Percentiles rank a stretch among this genome's conserved stretches.
phyloP scores from a whole-genome alignment of 2,113 vertebrate species.

The Paraplagusia blochii region DNA sequence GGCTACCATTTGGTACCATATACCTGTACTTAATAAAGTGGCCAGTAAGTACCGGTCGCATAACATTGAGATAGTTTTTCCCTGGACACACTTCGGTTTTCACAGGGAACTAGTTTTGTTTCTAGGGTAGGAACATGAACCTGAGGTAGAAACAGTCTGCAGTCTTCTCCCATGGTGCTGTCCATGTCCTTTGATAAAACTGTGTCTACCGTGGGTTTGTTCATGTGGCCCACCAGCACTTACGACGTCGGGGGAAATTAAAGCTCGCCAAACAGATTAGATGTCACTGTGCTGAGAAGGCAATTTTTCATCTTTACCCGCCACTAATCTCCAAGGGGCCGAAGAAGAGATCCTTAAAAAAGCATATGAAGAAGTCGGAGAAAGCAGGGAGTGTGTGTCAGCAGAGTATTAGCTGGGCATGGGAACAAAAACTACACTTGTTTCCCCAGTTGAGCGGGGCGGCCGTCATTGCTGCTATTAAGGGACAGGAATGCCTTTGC shows the following conservation, averaged over 20 bases:
- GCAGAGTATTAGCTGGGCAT: conserved; percentile 55
- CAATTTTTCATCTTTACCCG: conserved; percentile 78
- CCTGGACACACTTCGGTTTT: neutral
- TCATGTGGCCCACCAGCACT: conserved; percentile 62
- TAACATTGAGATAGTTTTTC: neutral
- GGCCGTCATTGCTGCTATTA: conserved; percentile 44
- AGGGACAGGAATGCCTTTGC: conserved; percentile 10
- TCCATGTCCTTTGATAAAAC: conserved; percentile 52
- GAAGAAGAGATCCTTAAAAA: conserved; percentile 59
- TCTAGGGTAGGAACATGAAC: conserved; percentile 16
- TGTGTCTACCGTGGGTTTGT: conserved; percentile 35
- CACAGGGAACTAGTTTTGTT: conserved; percentile 1
- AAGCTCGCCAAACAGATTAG: conserved; percentile 79
- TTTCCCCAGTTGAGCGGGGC: conserved; percentile 35
- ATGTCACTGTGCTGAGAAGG: conserved; percentile 74
- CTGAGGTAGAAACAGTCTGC: conserved; percentile 12
- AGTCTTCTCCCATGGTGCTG: conserved; percentile 20
- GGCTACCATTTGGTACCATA: too few relatives aligned
- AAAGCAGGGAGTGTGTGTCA: conserved; percentile 53
- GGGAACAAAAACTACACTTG: conserved; percentile 51
- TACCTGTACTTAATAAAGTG: neutral
- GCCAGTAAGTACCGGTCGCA: neutral
- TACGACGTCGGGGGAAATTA: conserved; percentile 77
- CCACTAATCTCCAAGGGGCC: conserved; percentile 66
- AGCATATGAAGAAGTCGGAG: conserved; percentile 26